phyloP scores from a whole-genome alignment of 2,888 invertebrate genomes.

The Trachelus tabidus region DNA sequence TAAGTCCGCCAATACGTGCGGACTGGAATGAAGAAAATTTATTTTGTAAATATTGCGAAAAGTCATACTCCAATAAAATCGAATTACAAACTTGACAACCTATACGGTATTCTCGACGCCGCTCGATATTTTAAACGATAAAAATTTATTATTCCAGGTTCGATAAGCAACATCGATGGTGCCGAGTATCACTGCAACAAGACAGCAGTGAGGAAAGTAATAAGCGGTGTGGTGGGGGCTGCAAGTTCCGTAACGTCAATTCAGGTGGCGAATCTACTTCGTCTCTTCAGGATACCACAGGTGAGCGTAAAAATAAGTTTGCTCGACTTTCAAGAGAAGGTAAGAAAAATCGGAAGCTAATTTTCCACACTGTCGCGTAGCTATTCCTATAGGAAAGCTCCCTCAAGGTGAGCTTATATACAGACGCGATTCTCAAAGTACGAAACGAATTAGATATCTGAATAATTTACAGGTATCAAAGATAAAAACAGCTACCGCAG shows the following conservation, averaged over 20 bases:
- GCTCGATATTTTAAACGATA: background rate
- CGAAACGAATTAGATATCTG: background rate
- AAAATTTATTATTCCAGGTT: conserved; percentile 73
- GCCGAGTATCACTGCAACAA: conserved; percentile 88
- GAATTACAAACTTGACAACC: background rate
- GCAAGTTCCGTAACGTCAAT: conserved; percentile 95
- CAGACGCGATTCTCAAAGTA: background rate
- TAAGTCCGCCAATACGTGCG: background rate
- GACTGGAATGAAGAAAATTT: background rate
- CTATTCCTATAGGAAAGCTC: background rate
- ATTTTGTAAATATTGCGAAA: background rate
- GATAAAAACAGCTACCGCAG: conserved; percentile 10
- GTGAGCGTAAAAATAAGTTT: conserved; percentile 37
- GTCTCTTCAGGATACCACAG: conserved; percentile 92
- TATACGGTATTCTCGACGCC: background rate
- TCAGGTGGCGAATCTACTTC: conserved; percentile 91
- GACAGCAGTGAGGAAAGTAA: conserved; percentile 85
- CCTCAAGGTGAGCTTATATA: background rate
- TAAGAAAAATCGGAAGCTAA: background rate
- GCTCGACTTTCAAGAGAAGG: background rate
- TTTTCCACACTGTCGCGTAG: background rate
- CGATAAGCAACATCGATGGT: conserved; percentile 93
- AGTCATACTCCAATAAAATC: background rate
- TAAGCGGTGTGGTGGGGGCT: conserved; percentile 89
- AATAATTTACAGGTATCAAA: background rate